Conservation (phyloP, 2,888 invertebrate genomes). For the Disparrhopalites patrizii region DNA sequence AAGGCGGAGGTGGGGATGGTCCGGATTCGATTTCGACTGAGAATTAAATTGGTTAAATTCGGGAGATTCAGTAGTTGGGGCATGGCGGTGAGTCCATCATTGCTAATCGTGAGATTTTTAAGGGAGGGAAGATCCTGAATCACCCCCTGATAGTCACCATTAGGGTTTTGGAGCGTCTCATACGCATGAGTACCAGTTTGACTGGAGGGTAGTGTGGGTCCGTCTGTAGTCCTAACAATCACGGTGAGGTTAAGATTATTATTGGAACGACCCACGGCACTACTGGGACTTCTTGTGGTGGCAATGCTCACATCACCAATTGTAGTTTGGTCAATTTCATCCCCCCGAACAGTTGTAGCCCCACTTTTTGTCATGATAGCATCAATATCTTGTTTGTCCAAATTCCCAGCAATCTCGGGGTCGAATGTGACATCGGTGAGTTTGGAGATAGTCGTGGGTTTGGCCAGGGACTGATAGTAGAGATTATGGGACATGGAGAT, state of each 20-base stretch:
- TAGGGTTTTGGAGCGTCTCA: neutral
- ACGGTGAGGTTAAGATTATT: too few species aligned
- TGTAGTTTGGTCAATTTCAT: too few species aligned
- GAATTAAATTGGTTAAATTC: constrained; percentile 35
- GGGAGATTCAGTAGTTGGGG: constrained; percentile 38
- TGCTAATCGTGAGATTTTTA: constrained; percentile 35
- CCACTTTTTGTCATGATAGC: too few species aligned
- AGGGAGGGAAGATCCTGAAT: constrained; percentile 37
- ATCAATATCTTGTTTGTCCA: too few species aligned
- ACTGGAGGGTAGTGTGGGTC: neutral
- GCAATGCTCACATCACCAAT: neutral
- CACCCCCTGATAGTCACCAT: constrained; percentile 10
- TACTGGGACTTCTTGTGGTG: neutral
- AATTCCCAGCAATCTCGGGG: too few species aligned
- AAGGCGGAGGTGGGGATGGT: constrained; percentile 39
- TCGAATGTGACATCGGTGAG: neutral
- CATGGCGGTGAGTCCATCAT: constrained; percentile 39
- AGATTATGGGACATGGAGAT: constrained; percentile 39
- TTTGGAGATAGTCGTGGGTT: neutral
- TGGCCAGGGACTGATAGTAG: neutral
- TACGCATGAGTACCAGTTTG: neutral
- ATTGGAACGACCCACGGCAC: too few species aligned
- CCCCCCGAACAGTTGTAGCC: too few species aligned
- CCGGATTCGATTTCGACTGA: constrained; percentile 37
- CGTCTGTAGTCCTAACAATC: neutral